Percentiles rank a stretch among this genome's conserved stretches.
Conservation (phyloP, 2,888 invertebrate species). For the Drosophila parthenogenetica region DNA sequence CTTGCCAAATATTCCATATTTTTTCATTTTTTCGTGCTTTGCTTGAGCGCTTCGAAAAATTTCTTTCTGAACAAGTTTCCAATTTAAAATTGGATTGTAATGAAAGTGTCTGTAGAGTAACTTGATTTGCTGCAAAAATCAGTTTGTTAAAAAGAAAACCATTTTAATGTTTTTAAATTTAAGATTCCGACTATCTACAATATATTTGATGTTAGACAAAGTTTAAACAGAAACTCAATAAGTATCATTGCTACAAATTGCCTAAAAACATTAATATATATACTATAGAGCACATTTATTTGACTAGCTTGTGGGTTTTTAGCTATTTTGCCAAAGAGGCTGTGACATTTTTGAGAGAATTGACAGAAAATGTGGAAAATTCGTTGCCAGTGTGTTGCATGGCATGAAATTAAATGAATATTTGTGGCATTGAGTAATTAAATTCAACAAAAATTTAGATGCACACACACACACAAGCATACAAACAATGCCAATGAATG, state of each 20-base stretch:
- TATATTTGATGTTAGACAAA: background rate
- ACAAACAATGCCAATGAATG: conserved; percentile 4
- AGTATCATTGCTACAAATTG: conserved; percentile 35
- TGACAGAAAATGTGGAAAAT: conserved; percentile 14
- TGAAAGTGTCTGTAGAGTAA: too few relatives aligned
- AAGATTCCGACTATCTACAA: too few relatives aligned
- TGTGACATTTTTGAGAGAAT: background rate
- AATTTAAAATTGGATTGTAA: background rate
- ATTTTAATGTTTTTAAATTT: too few relatives aligned
- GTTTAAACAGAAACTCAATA: conserved; percentile 4
- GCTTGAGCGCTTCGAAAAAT: background rate
- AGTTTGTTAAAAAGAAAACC: too few relatives aligned
- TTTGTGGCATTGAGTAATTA: conserved; percentile 61
- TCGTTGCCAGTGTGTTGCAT: conserved; percentile 22
- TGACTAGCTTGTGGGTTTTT: background rate
- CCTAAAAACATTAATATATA: too few relatives aligned
- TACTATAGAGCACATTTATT: background rate
- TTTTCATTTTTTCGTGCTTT: background rate
- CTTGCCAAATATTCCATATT: background rate
- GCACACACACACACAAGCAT: conserved; percentile 27
- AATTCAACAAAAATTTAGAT: conserved; percentile 56
- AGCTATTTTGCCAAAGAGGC: conserved; percentile 9
- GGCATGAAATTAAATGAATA: conserved; percentile 38
- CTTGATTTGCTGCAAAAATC: too few relatives aligned
- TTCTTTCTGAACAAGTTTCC: background rate